Evolutionary conservation across 2,797 vertebrate species (phyloP).

Genomic region (Nannoperca australis): DNA sequence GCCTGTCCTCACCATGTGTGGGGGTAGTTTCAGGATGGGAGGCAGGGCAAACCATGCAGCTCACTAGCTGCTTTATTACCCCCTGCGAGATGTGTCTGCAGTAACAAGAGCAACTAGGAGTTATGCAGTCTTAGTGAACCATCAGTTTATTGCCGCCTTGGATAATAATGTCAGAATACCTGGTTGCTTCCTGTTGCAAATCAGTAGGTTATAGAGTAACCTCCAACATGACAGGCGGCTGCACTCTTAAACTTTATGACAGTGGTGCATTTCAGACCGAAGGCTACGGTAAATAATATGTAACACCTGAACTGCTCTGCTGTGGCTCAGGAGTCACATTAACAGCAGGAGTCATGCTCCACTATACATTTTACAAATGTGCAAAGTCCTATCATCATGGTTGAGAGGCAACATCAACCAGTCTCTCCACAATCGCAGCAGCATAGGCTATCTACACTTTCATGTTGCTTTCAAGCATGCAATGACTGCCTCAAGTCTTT

Average conservation of each 20-base stretch:
- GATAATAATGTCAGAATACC: constrained; percentile 28
- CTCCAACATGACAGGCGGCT: constrained; percentile 29
- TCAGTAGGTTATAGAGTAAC: constrained; percentile 52
- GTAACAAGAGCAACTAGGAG: constrained; percentile 31
- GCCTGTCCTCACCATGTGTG: constrained; percentile 59
- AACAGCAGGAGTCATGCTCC: constrained; percentile 15
- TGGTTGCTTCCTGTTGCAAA: constrained; percentile 27
- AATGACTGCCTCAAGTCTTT: constrained; percentile 38
- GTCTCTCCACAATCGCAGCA: constrained; percentile 32
- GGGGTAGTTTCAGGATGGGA: constrained; percentile 53
- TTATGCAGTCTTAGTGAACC: constrained; percentile 33
- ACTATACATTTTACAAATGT: constrained; percentile 14
- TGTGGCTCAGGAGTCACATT: constrained; percentile 10
- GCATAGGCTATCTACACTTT: constrained; percentile 29
- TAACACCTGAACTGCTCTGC: constrained; percentile 34
- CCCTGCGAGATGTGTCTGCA: constrained; percentile 30
- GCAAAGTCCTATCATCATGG: constrained; percentile 7
- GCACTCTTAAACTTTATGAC: constrained; percentile 51
- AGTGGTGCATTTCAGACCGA: constrained; percentile 17
- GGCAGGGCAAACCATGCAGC: constrained; percentile 35
- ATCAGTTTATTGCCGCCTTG: constrained; percentile 22
- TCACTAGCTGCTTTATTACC: constrained; percentile 30
- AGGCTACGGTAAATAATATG: constrained; percentile 16
- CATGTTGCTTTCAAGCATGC: constrained; percentile 15
- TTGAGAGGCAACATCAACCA: constrained; percentile 2